Evolutionary conservation across 2,113 vertebrate species (phyloP).

Genomic region (Phylloscopus trochilus): DNA sequence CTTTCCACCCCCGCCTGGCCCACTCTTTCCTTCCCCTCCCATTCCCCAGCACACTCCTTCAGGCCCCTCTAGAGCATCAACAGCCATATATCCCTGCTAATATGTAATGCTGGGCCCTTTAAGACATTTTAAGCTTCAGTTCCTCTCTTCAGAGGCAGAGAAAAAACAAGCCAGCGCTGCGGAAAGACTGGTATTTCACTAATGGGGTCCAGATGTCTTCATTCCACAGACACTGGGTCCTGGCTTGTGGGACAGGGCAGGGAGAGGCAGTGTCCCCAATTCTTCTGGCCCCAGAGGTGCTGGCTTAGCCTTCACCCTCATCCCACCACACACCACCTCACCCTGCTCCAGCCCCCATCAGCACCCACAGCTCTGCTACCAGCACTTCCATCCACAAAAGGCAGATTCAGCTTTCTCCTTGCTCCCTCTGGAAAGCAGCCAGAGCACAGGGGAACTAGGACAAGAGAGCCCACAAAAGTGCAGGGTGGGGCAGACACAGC

Average conservation of each 20-base stretch:
- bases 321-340: neutral
- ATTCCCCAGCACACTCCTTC: constrained; percentile 41
- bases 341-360: neutral
- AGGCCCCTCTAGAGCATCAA: neutral
- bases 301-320: neutral
- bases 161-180: constrained; percentile 42
- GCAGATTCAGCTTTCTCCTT: neutral
- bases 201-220: constrained; percentile 68
- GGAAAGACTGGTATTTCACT: constrained; percentile 61
- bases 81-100: neutral
- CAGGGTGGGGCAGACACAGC: constrained; percentile 5
- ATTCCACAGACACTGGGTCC: neutral
- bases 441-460: constrained; percentile 3
- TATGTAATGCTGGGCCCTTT: constrained; percentile 38
- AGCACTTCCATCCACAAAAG: neutral
- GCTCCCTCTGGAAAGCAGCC: neutral
- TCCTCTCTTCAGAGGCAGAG: constrained; percentile 40
- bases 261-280: neutral
- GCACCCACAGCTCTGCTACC: neutral
- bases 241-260: neutral
- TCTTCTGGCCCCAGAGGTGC: neutral
- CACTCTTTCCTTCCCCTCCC: constrained; percentile 16
- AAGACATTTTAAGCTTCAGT: constrained; percentile 37
- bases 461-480: neutral
- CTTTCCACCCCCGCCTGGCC: constrained; percentile 33